Base-by-base conservation (phyloP, 2,888 invertebrate genomes). In the Drosophila meridionalis region DNA sequence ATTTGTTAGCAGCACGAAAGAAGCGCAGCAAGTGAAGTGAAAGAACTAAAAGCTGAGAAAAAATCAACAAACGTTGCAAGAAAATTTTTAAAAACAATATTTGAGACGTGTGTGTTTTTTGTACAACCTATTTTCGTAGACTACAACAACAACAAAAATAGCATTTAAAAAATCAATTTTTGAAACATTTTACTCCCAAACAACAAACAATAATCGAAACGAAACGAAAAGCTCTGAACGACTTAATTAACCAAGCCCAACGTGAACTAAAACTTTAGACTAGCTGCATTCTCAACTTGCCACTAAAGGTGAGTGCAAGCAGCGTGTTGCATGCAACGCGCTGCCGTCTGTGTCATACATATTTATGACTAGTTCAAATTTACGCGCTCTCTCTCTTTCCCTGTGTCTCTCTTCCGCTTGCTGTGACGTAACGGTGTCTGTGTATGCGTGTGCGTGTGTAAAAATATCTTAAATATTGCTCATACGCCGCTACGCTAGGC, bases 301-400 rank as follows among this genome's bases (percentile, higher is more conserved):
- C n/a, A 55, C 70, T 65, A 78, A 83, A 85, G 85, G 85, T 85
- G 83, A 85, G 85, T 85, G 86, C 72, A 79, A 86, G 32, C 60
- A 48, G 50, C 50, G 50, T 65, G 72, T 77, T 69, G 74, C 86
- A 78, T 79, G 73, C 64, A 67, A 38, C 42, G 50, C 30, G 45
- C 20, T 28, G 43, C 20, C 20, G 43, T 50, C 38, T 50, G 48
- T 59, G 36, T 30, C 56, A 56, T 42, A 1, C 43, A 61, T 55
- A 42, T 50, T 50, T 38, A 69, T 55, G 59, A 67, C 55, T 67
- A n/a, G 20, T 66, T 38, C n/a, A 66, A 65, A n/a, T 47, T 52
- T 36, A 12, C 57, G 63, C 34, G 26, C 63, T 26, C 64, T 48
- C 34, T 34, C 40, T 20, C 40, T 26, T 62, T 48, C 45, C 28